These are phyloP conservation scores for Pipra filicauda DNA, from an alignment of 2,113 vertebrate species.

Conservation along the genomic window DNA sequence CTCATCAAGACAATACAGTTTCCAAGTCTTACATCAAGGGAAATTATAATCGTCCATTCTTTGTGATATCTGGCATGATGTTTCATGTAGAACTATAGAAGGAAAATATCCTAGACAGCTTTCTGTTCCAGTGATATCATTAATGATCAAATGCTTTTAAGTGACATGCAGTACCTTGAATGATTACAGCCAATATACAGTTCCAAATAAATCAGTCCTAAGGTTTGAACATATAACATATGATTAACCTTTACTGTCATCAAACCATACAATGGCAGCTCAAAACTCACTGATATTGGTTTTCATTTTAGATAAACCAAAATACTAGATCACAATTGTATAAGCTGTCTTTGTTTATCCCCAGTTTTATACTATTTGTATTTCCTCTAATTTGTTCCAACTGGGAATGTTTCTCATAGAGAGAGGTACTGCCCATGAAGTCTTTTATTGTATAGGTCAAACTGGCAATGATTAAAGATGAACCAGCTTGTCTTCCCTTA, in stretches of 20 bases:
- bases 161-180: neutral
- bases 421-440: neutral
- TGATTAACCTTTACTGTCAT: neutral
- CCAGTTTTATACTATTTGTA: neutral
- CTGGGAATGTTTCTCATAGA: neutral
- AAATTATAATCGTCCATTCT: neutral
- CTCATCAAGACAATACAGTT: neutral
- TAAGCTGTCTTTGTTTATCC: neutral
- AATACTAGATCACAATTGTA: neutral
- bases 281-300: neutral
- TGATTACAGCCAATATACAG: neutral
- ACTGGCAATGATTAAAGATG: neutral
- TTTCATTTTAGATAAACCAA: neutral
- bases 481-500: neutral
- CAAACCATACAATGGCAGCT: neutral
- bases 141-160: neutral
- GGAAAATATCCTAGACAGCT: neutral
- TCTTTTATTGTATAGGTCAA: neutral
- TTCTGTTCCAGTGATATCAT: neutral
- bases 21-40: neutral
- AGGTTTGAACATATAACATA: neutral
- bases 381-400: neutral
- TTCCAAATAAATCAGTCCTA: neutral
- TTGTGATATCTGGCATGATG: neutral
- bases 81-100: neutral